A percentile compares a stretch with the other conserved stretches of the same genome.
Evolutionary conservation across 2,797 vertebrate species (phyloP).

Genomic region (Lepilemur ruficaudatus): DNA sequence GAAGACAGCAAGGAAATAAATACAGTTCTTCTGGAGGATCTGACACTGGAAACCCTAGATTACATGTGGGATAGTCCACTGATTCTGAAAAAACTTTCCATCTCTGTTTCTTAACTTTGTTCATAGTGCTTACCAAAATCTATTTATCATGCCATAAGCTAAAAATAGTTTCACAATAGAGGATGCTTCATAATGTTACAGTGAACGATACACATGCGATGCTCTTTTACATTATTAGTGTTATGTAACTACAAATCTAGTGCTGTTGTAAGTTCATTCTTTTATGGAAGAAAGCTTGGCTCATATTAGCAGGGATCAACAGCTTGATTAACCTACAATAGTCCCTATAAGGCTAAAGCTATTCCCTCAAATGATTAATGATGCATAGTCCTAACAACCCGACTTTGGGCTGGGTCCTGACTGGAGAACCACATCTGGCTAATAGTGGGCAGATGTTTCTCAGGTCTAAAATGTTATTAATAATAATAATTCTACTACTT

Average conservation of each 20-base stretch:
- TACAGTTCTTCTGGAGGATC: not conserved
- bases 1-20: not conserved
- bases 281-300: not conserved
- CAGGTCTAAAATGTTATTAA: constrained; percentile 29
- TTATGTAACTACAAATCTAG: not conserved
- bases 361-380: not conserved
- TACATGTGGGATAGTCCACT: not conserved
- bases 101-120: not conserved
- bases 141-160: not conserved
- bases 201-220: not conserved
- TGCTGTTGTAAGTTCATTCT: not conserved
- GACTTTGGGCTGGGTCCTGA: not conserved
- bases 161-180: not conserved
- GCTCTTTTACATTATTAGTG: not conserved
- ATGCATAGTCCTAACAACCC: not conserved
- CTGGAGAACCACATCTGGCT: not conserved
- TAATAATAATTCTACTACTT: not conserved
- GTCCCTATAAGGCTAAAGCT: not conserved
- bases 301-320: not conserved
- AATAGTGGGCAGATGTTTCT: not conserved
- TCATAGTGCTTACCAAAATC: not conserved
- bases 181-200: not conserved
- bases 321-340: not conserved
- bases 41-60: not conserved
- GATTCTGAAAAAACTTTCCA: not conserved